These are phyloP conservation scores for Penaeus monodon DNA, from an alignment of 2,888 invertebrate species.

Conservation along the genomic window DNA sequence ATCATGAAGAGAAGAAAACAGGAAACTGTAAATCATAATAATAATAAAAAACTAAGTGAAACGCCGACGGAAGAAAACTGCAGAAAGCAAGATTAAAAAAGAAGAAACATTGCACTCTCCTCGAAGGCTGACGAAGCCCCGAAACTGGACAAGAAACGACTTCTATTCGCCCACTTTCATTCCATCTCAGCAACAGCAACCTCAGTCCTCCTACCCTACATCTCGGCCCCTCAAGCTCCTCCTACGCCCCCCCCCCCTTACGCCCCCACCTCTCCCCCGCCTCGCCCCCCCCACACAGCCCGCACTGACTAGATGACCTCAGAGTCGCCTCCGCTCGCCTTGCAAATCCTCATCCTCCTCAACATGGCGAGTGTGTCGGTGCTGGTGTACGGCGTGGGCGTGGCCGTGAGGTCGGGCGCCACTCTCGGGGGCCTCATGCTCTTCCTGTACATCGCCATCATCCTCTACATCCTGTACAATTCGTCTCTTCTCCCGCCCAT, in stretches of 20 bases:
- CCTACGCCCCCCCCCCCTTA: not conserved
- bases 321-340: no score
- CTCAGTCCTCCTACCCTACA: not conserved
- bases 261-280: not conserved
- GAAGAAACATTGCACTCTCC: no score
- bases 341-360: slow-evolving; percentile 15
- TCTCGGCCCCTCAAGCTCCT: not conserved
- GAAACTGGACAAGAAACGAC: no score
- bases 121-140: no score
- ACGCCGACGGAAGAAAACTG: no score
- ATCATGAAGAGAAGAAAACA: no score
- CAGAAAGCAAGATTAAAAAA: no score
- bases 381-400: slow-evolving; percentile 43
- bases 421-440: slow-evolving; percentile 44
- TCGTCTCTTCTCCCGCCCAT: slow-evolving; percentile 57
- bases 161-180: no score
- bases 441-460: slow-evolving; percentile 50
- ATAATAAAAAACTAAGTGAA: no score
- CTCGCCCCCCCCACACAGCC: not conserved
- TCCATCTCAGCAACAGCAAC: no score
- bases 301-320: no score
- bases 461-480: slow-evolving; percentile 62
- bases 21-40: no score
- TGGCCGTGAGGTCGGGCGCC: slow-evolving; percentile 21
- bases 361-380: slow-evolving; percentile 43